These are phyloP conservation scores for Mesocentrotus franciscanus DNA, from an alignment of 53 echinoderm and acorn worm genomes.

Conservation along the genomic window DNA sequence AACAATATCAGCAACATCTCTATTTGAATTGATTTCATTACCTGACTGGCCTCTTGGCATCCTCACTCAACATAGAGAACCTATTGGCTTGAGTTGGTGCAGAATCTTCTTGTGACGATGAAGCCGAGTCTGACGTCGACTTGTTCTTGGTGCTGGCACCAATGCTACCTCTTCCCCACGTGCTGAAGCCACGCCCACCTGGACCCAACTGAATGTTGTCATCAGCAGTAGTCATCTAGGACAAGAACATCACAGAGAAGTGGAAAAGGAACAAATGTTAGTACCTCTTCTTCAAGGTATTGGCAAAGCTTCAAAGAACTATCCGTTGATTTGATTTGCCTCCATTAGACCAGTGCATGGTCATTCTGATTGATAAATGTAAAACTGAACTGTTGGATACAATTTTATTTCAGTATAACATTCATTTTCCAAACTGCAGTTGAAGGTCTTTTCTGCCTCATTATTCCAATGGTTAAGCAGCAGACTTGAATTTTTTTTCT, in stretches of 20 bases:
- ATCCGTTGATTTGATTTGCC: background rate
- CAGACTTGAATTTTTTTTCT: no score
- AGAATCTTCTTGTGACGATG: constrained; percentile 55
- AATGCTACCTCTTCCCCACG: constrained; percentile 93
- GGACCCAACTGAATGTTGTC: constrained; percentile 95
- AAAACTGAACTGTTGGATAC: no score
- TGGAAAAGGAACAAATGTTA: background rate
- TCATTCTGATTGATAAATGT: background rate
- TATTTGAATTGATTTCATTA: background rate
- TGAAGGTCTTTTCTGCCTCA: no score
- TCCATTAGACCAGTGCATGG: no score
- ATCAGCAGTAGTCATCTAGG: constrained; percentile 72
- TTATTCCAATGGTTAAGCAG: no score
- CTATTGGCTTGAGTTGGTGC: constrained; percentile 80
- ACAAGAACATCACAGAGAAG: background rate
- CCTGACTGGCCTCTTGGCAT: constrained; percentile 63
- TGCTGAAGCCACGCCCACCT: constrained; percentile 72
- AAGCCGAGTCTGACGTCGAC: background rate
- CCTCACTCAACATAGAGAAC: constrained; percentile 83
- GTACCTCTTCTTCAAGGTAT: background rate
- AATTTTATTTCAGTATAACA: no score
- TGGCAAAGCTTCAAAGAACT: background rate
- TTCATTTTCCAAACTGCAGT: no score
- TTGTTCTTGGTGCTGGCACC: constrained; percentile 78
- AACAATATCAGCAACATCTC: no score